Evolutionary conservation across 1,140 invertebrate genomes (phyloP).

Genomic region (Solenopsis invicta): DNA sequence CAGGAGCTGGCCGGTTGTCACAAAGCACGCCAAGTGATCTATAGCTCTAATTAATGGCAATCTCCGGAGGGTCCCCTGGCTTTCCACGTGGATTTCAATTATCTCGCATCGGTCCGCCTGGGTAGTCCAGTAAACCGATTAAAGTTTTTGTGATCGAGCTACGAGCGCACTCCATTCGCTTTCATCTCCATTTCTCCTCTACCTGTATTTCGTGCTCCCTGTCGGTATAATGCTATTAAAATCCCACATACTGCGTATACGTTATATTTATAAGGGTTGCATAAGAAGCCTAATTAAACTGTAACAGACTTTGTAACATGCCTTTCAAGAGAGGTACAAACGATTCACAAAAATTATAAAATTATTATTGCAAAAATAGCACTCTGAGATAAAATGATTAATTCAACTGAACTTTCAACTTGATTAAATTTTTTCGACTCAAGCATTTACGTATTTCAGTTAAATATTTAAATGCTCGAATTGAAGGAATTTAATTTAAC

Average conservation of each 20-base stretch:
- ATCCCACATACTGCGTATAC: conserved; percentile 33
- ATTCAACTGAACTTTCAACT: no score
- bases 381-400: no score
- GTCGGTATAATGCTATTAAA: conserved; percentile 53
- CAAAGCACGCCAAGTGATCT: conserved; percentile 78
- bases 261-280: conserved; percentile 41
- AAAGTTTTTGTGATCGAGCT: conserved; percentile 75
- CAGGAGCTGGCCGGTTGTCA: conserved; percentile 79
- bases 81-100: conserved; percentile 83
- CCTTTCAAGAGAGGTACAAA: background rate
- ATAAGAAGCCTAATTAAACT: conserved; percentile 52
- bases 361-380: no score
- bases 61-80: conserved; percentile 76
- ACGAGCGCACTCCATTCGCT: conserved; percentile 53
- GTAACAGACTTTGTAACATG: background rate
- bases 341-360: background rate
- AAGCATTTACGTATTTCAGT: no score
- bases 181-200: conserved; percentile 58
- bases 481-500: no score
- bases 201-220: conserved; percentile 1
- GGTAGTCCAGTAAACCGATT: conserved; percentile 74
- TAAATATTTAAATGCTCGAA: no score
- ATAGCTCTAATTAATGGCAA: conserved; percentile 83
- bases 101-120: conserved; percentile 75
- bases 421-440: no score